Percentiles rank a stretch among this genome's conserved stretches.
Evolutionary conservation across 2,797 vertebrate genomes (phyloP).

Genomic region (Rhincodon typus): DNA sequence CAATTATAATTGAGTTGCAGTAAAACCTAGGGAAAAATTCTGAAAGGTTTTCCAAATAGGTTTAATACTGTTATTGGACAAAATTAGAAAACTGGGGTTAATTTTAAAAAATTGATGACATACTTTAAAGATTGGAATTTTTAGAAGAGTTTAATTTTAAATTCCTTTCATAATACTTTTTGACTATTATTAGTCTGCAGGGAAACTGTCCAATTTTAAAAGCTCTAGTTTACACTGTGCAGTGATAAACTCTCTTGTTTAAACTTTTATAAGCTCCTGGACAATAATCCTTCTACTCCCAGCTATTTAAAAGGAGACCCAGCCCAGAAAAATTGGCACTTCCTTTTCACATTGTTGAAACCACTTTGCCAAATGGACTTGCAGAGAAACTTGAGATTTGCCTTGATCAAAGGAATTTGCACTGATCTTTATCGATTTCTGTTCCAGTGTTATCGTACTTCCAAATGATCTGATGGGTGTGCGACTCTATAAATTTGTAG

Average conservation of each 20-base stretch:
- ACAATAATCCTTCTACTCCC: background rate
- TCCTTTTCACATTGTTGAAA: background rate
- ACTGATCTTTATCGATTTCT: slow-evolving; percentile 14
- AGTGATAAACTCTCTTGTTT: background rate
- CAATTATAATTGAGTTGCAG: slow-evolving; percentile 16
- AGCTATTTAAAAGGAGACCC: background rate
- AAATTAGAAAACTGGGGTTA: background rate
- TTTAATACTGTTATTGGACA: background rate
- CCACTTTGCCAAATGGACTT: background rate
- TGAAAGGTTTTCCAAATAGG: background rate
- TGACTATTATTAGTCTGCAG: background rate
- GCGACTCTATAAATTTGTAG: background rate
- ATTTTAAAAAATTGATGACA: background rate
- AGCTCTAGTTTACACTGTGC: background rate
- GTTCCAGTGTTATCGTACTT: background rate
- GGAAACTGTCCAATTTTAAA: slow-evolving; percentile 13
- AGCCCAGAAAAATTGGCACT: background rate
- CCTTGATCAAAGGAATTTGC: background rate
- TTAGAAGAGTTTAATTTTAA: background rate
- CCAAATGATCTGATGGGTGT: slow-evolving; percentile 6
- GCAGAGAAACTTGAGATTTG: background rate
- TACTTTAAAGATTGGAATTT: background rate
- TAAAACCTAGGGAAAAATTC: background rate
- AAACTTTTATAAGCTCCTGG: background rate
- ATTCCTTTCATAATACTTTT: background rate